A percentile compares a stretch with the other conserved stretches of the same genome.
These are phyloP conservation scores for Pandion haliaetus DNA, from an alignment of 2,113 vertebrate species.

Conservation along the genomic window DNA sequence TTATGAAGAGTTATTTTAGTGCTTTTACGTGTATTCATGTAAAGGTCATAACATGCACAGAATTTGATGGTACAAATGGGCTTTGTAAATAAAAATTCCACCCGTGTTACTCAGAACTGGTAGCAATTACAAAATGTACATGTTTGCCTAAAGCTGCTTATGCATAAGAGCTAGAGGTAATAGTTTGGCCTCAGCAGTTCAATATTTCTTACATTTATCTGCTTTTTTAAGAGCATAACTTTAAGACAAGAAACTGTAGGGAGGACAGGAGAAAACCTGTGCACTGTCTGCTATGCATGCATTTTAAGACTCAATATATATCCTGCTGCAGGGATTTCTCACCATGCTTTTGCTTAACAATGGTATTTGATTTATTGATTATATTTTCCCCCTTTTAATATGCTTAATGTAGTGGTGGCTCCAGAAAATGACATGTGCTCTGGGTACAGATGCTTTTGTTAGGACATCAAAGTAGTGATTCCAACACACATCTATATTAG, in stretches of 20 bases:
- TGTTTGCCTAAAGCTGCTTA: not conserved
- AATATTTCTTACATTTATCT: not conserved
- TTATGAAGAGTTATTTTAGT: constrained; percentile 13
- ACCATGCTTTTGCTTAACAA: not conserved
- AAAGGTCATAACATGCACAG: not conserved
- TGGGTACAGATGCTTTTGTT: not conserved
- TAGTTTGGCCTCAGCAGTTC: not conserved
- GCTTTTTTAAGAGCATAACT: not conserved
- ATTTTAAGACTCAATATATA: not conserved
- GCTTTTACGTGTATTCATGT: not conserved
- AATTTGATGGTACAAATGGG: not conserved
- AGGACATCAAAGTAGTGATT: not conserved
- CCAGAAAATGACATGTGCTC: not conserved
- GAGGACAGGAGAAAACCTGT: not conserved
- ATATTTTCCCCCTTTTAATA: not conserved
- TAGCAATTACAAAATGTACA: not conserved
- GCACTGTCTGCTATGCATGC: not conserved
- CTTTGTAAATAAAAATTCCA: not conserved
- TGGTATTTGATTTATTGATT: constrained; percentile 27
- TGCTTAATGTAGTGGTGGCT: not conserved
- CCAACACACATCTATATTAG: not conserved
- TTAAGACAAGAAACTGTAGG: not conserved
- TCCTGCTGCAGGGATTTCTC: not conserved
- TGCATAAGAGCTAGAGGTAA: not conserved
- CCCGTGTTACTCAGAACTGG: not conserved